Conservation (phyloP, 2,888 invertebrate genomes). For the Tipula confusa region DNA sequence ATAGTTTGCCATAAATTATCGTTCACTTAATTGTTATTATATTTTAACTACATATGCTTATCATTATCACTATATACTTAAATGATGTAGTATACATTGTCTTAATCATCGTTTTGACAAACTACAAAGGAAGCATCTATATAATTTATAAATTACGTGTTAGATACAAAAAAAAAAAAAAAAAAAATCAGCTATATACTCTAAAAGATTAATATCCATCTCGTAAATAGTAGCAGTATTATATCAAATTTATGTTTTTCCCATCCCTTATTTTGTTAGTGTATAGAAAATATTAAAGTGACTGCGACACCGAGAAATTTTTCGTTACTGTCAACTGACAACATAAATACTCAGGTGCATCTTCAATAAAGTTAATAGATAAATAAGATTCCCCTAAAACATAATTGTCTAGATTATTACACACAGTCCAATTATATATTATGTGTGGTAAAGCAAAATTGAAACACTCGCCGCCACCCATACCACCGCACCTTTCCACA, state of each 20-base stretch:
- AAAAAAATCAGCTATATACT: background rate
- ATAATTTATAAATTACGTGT: background rate
- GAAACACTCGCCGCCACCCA: too few species aligned
- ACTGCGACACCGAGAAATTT: background rate
- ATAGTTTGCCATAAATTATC: background rate
- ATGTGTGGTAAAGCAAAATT: too few species aligned
- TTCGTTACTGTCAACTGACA: background rate
- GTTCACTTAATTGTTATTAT: background rate
- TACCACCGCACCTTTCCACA: background rate
- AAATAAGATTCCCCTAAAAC: background rate
- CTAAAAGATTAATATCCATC: background rate
- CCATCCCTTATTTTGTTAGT: background rate
- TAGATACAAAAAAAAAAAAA: too few species aligned
- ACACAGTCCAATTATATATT: too few species aligned
- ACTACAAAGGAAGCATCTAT: too few species aligned
- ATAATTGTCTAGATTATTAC: too few species aligned
- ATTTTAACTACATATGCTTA: background rate
- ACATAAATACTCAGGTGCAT: conserved; percentile 3
- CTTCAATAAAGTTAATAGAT: background rate
- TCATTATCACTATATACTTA: background rate
- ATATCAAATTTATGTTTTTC: background rate
- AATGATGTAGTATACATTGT: background rate
- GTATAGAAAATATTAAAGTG: background rate
- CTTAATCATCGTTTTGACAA: too few species aligned
- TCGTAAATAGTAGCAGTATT: background rate